phyloP scores from a whole-genome alignment of 1,140 invertebrate genomes.

The Sycobia sp. region DNA sequence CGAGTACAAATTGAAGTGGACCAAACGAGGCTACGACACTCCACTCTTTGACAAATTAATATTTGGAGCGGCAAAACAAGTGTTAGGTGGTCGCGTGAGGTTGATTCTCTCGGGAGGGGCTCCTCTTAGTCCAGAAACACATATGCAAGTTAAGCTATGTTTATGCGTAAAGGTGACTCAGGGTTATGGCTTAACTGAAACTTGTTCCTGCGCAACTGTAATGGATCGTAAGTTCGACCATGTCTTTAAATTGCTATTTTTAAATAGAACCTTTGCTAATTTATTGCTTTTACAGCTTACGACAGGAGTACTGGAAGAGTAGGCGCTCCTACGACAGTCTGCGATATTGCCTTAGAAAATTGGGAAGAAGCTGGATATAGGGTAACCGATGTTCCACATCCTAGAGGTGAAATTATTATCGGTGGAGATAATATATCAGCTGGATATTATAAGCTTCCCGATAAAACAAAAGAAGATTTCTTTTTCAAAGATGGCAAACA shows the following conservation, averaged over 20 bases:
- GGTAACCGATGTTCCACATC: slow-evolving; percentile 86
- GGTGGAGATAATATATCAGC: slow-evolving; percentile 88
- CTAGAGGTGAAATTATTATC: slow-evolving; percentile 88
- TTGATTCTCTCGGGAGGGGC: slow-evolving; percentile 92
- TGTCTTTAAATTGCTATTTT: slow-evolving; percentile 12
- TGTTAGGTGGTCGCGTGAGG: slow-evolving; percentile 86
- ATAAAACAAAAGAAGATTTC: slow-evolving; percentile 92
- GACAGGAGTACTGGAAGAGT: slow-evolving; percentile 83
- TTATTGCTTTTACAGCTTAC: slow-evolving; percentile 56
- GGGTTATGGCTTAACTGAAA: slow-evolving; percentile 98
- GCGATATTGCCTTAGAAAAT: slow-evolving; percentile 85
- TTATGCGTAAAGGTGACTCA: slow-evolving; percentile 89
- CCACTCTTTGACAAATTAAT: slow-evolving; percentile 75
- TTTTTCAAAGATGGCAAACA: slow-evolving; percentile 77
- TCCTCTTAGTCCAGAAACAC: slow-evolving; percentile 93
- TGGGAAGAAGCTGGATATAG: slow-evolving; percentile 96
- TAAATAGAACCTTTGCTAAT: slow-evolving; percentile 4
- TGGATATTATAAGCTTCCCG: slow-evolving; percentile 92
- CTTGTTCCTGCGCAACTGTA: slow-evolving; percentile 89
- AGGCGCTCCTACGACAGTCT: slow-evolving; percentile 85
- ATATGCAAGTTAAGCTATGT: slow-evolving; percentile 92
- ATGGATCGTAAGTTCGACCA: slow-evolving; percentile 74
- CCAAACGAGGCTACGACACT: slow-evolving; percentile 80
- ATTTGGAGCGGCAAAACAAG: slow-evolving; percentile 68
- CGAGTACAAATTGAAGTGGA: slow-evolving; percentile 88